Evolutionary conservation across 2,113 vertebrate genomes (phyloP), one percentile per base, ranked within the genome.

Genomic region (Chaetodon auriga): DNA sequence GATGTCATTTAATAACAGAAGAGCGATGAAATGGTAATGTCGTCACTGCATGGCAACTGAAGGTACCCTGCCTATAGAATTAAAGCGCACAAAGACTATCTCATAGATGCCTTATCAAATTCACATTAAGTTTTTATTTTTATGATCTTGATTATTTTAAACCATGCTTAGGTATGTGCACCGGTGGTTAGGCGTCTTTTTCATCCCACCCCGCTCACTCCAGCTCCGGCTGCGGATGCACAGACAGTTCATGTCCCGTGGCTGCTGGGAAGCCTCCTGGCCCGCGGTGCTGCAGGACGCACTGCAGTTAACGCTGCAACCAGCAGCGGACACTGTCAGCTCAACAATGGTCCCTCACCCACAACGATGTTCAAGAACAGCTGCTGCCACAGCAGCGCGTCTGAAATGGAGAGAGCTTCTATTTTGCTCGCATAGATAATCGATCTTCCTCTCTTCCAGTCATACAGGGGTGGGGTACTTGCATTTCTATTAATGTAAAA

Each of bases 271-370:
- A 75, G 57, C 70, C 69, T 64, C 62, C 66, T 18, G 46, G 53
- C 80, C 60, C 35, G 36, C 2, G 55, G 4, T 66, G 78, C 76
- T 63, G 73, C 49, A 23, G 45, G 73, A 84, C 64, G 7, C 87
- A 68, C 43, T 94, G 96, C 94, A 95, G 93, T 96, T 90, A 92
- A 78, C 69, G 61, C 85, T 93, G n/a, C 90, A 83, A 46, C 95
- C 96, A 94, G 94, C 91, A 95, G 96, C 80, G 93, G 95, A 95
- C 95, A 95, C 95, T 96, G 92, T 96, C 92, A 95, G 93, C 91
- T 84, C 90, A 94, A 89, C 91, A 95, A 95, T 95, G 83, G 85
- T 75, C 74, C 53, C 79, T 49, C 75, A 65, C 6, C 60, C 86
- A 54, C 46, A 60, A 2, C 85, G 30, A 30, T 51, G 2, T 14